These are phyloP conservation scores for Drosophila rhopaloa DNA, from an alignment of 1,140 invertebrate genomes.

Conservation along the genomic window DNA sequence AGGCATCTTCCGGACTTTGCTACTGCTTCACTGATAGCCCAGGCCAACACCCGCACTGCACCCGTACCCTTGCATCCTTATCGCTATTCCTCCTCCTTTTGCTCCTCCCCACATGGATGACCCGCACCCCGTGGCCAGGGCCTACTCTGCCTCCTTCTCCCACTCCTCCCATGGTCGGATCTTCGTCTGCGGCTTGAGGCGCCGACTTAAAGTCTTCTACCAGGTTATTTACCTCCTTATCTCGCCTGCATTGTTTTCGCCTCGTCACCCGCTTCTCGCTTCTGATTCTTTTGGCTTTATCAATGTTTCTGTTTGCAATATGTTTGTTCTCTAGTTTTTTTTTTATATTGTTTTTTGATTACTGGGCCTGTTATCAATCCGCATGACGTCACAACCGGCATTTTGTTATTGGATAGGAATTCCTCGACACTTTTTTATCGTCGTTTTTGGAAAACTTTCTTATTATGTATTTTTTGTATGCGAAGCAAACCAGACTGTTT, in stretches of 20 bases:
- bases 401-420: conserved; percentile 36
- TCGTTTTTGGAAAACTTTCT: conserved; percentile 29
- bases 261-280: conserved; percentile 3
- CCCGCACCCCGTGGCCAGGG: conserved; percentile 26
- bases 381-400: conserved; percentile 59
- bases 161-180: not conserved
- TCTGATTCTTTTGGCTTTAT: conserved; percentile 45
- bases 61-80: conserved; percentile 50
- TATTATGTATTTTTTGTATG: conserved; percentile 20
- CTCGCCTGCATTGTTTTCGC: conserved; percentile 58
- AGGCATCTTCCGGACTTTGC: conserved; percentile 67
- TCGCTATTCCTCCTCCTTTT: conserved; percentile 45
- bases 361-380: conserved; percentile 39
- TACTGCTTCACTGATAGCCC: conserved; percentile 34
- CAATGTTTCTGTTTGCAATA: conserved; percentile 62
- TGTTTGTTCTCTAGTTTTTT: conserved; percentile 39
- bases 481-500: conserved; percentile 40
- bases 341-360: conserved; percentile 18
- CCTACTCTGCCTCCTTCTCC: conserved; percentile 6
- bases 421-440: conserved; percentile 36
- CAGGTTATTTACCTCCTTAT: conserved; percentile 80
- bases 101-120: conserved; percentile 26
- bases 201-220: conserved; percentile 63
- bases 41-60: conserved; percentile 39
- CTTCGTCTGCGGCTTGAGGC: conserved; percentile 22